Evolutionary conservation across 2,797 vertebrate species (phyloP).

Genomic region (Setipinna tenuifilis): DNA sequence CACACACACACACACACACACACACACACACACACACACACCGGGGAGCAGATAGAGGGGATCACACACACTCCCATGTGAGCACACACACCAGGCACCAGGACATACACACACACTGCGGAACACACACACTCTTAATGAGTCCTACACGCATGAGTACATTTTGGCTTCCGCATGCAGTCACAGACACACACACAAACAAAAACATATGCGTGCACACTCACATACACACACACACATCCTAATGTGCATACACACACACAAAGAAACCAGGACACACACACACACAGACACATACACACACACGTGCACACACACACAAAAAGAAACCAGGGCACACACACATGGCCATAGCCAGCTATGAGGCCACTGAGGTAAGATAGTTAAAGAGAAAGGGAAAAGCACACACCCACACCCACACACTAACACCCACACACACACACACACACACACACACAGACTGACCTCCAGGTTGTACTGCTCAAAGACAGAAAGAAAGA

Average conservation of each 20-base stretch:
- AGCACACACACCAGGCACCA: too few relatives aligned
- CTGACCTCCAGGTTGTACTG: not conserved
- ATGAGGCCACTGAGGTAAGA: not conserved
- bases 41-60: too few relatives aligned
- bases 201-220: not conserved
- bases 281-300: constrained; percentile 9
- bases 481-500: not conserved
- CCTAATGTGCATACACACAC: not conserved
- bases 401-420: too few relatives aligned
- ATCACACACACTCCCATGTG: not conserved
- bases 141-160: not conserved
- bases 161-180: not conserved
- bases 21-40: too few relatives aligned
- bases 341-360: not conserved
- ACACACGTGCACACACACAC: not conserved
- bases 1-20: too few relatives aligned
- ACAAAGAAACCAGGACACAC: constrained; percentile 2
- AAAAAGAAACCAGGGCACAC: too few relatives aligned
- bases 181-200: not conserved
- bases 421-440: too few relatives aligned
- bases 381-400: not conserved
- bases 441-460: not conserved
- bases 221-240: not conserved
- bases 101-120: too few relatives aligned
- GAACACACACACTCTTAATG: not conserved